Conservation (phyloP, 2,113 vertebrate genomes). For the Bambusicola thoracicus region DNA sequence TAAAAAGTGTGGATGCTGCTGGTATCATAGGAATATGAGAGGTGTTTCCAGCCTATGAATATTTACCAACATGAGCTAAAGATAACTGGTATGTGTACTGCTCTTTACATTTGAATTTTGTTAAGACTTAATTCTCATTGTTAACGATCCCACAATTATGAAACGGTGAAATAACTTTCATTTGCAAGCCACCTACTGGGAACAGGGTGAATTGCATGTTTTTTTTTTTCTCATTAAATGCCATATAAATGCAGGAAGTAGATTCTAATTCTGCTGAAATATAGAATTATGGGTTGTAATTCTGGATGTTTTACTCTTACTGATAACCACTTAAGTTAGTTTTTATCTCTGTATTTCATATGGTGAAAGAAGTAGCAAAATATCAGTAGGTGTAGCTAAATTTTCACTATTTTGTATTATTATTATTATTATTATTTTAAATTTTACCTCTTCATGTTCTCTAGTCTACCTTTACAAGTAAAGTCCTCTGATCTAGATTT, state of each 20-base stretch:
- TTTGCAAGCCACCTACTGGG: slow-evolving; percentile 34
- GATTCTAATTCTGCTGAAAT: neutral
- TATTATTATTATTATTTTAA: neutral
- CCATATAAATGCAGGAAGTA: neutral
- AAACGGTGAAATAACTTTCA: slow-evolving; percentile 43
- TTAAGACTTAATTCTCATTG: neutral
- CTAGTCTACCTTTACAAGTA: neutral
- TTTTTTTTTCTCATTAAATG: slow-evolving; percentile 13
- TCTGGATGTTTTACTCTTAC: neutral
- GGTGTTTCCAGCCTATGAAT: neutral
- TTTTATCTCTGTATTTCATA: neutral
- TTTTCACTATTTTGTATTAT: neutral
- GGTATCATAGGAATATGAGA: neutral
- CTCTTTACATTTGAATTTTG: neutral
- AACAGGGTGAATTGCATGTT: slow-evolving; percentile 19
- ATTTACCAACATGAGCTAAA: neutral
- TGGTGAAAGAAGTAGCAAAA: neutral
- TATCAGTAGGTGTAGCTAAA: neutral
- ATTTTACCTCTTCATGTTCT: neutral
- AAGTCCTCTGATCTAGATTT: neutral
- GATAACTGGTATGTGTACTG: neutral
- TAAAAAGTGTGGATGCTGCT: neutral
- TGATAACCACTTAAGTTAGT: neutral
- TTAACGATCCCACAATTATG: slow-evolving; percentile 5
- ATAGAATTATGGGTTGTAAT: neutral